A percentile compares a stretch with the other conserved stretches of the same genome.
These are phyloP conservation scores for Aphodius granarius DNA, from an alignment of 2,888 invertebrate species.

Conservation along the genomic window DNA sequence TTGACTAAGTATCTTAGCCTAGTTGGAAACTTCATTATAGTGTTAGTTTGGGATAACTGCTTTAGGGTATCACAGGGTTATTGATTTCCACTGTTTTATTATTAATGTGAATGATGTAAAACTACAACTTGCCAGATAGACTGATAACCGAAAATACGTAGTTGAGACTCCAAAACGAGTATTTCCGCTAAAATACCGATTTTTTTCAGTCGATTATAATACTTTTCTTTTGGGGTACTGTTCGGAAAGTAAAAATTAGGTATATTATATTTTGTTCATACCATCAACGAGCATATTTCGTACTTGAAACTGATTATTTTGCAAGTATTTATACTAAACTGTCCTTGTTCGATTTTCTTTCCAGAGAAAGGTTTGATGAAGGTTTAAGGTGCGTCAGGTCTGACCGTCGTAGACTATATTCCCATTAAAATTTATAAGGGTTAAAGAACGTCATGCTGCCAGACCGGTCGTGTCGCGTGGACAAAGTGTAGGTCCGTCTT, in stretches of 20 bases:
- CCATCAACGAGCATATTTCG: background rate
- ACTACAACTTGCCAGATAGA: no score
- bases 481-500: constrained; percentile 8
- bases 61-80: background rate
- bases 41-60: background rate
- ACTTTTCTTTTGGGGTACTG: no score
- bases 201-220: no score
- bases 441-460: constrained; percentile 3
- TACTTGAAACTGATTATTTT: background rate
- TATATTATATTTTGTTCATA: background rate
- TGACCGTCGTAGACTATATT: background rate
- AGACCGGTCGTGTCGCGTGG: background rate
- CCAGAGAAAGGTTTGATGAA: background rate
- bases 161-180: no score
- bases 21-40: background rate
- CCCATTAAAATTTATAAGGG: constrained; percentile 14
- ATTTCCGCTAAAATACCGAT: no score
- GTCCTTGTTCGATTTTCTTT: background rate
- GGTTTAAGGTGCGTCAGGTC: background rate
- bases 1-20: background rate
- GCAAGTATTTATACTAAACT: background rate
- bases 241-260: no score
- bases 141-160: no score
- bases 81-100: background rate
- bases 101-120: no score